phyloP scores from a whole-genome alignment of 2,113 vertebrate species.

The Seriola rivoliana region DNA sequence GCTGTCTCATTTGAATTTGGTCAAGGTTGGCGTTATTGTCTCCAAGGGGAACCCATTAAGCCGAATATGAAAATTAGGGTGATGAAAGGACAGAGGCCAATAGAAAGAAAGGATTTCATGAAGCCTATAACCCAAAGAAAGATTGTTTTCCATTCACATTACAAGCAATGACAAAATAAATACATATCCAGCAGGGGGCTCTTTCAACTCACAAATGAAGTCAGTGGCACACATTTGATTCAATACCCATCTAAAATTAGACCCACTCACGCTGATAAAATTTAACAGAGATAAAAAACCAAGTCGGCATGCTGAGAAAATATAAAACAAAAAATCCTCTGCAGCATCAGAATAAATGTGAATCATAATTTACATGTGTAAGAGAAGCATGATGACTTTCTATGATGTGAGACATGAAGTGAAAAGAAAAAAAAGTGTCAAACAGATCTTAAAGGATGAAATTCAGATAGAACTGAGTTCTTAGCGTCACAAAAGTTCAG shows the following conservation, averaged over 20 bases:
- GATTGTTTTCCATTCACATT: slow-evolving; percentile 39
- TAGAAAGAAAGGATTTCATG: slow-evolving; percentile 44
- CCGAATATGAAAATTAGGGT: slow-evolving; percentile 55
- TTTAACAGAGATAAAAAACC: slow-evolving; percentile 54
- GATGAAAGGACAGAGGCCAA: slow-evolving; percentile 46
- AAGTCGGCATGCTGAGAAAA: slow-evolving; percentile 41
- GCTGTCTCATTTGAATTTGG: slow-evolving; percentile 62
- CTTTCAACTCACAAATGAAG: slow-evolving; percentile 78
- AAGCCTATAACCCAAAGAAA: slow-evolving; percentile 49
- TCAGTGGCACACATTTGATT: slow-evolving; percentile 22
- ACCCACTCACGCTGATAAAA: slow-evolving; percentile 34
- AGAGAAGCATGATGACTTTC: slow-evolving; percentile 40
- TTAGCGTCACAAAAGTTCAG: slow-evolving; percentile 53
- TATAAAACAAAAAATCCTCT: slow-evolving; percentile 25
- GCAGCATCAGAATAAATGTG: slow-evolving; percentile 51
- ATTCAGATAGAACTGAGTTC: slow-evolving; percentile 25
- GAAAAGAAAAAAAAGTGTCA: slow-evolving; percentile 27
- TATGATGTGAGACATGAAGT: slow-evolving; percentile 41
- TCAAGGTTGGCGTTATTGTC: slow-evolving; percentile 61
- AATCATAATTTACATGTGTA: slow-evolving; percentile 48
- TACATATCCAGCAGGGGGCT: slow-evolving; percentile 78
- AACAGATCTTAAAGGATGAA: slow-evolving; percentile 48
- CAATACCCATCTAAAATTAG: slow-evolving; percentile 47
- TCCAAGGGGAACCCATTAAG: slow-evolving; percentile 51
- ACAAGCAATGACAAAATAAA: slow-evolving; percentile 33